Evolutionary conservation across 1,140 invertebrate species (phyloP).

Genomic region (Hetaerina americana): DNA sequence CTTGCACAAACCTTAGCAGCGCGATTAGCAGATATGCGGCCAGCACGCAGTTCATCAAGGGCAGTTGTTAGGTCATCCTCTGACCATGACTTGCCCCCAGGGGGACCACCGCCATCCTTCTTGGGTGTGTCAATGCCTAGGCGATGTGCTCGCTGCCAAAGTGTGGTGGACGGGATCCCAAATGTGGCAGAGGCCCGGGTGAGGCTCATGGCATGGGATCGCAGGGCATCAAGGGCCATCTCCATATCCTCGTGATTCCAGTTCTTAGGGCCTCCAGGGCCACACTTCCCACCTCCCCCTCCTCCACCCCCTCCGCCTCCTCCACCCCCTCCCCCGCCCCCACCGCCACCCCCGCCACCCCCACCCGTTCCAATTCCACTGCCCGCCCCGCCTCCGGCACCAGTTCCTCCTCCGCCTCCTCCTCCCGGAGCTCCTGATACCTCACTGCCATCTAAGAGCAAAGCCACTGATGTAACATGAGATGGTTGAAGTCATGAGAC

Average conservation of each 20-base stretch:
- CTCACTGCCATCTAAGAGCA: constrained; percentile 3
- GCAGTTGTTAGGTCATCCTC: constrained; percentile 69
- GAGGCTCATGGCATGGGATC: constrained; percentile 73
- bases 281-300: neutral
- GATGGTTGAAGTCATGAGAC: neutral
- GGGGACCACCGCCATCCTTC: constrained; percentile 59
- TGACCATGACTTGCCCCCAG: constrained; percentile 58
- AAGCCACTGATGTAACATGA: constrained; percentile 1
- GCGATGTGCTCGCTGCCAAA: constrained; percentile 77
- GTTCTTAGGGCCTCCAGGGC: constrained; percentile 43
- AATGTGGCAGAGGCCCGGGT: constrained; percentile 71
- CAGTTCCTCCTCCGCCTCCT: neutral
- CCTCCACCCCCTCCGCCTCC: neutral
- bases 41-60: constrained; percentile 62
- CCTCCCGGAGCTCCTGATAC: neutral
- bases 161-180: constrained; percentile 76
- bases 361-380: neutral
- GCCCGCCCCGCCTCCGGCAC: neutral
- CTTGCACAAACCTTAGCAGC: neutral
- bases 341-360: neutral
- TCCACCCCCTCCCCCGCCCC: neutral
- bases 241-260: constrained; percentile 85
- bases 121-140: constrained; percentile 79
- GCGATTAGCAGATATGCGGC: constrained; percentile 66
- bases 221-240: constrained; percentile 64